Evolutionary conservation across 2,888 invertebrate genomes (phyloP).

Genomic region (Toxonevra muliebris): DNA sequence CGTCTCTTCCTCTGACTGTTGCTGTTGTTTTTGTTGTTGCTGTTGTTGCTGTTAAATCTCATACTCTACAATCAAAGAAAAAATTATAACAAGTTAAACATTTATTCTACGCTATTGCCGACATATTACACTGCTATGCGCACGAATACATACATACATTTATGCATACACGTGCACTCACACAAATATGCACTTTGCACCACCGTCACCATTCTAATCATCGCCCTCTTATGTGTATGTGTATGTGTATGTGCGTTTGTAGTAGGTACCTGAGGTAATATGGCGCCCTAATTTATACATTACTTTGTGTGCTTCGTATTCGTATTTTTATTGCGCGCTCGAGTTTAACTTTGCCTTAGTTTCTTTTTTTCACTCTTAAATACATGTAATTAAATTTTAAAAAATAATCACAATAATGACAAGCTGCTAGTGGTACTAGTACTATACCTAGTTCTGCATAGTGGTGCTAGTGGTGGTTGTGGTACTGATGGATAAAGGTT

Average conservation of each 20-base stretch:
- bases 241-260: constrained; percentile 17
- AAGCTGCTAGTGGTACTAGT: constrained; percentile 33
- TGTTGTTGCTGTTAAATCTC: too few relatives aligned
- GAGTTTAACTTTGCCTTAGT: background rate
- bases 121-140: constrained; percentile 26
- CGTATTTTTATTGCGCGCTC: background rate
- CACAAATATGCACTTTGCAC: constrained; percentile 19
- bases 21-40: too few relatives aligned
- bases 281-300: constrained; percentile 55
- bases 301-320: constrained; percentile 33
- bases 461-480: constrained; percentile 24
- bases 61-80: background rate
- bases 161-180: constrained; percentile 31
- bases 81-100: constrained; percentile 36
- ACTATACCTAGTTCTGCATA: too few relatives aligned
- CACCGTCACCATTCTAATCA: background rate
- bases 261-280: constrained; percentile 32
- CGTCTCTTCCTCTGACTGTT: too few relatives aligned
- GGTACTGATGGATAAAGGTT: background rate
- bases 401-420: constrained; percentile 43
- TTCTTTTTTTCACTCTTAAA: constrained; percentile 42
- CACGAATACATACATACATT: constrained; percentile 25
- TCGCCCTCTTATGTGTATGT: background rate
- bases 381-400: constrained; percentile 53
- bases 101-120: constrained; percentile 31